Evolutionary conservation across 2,797 vertebrate genomes (phyloP).

Genomic region (Glossophaga mutica): DNA sequence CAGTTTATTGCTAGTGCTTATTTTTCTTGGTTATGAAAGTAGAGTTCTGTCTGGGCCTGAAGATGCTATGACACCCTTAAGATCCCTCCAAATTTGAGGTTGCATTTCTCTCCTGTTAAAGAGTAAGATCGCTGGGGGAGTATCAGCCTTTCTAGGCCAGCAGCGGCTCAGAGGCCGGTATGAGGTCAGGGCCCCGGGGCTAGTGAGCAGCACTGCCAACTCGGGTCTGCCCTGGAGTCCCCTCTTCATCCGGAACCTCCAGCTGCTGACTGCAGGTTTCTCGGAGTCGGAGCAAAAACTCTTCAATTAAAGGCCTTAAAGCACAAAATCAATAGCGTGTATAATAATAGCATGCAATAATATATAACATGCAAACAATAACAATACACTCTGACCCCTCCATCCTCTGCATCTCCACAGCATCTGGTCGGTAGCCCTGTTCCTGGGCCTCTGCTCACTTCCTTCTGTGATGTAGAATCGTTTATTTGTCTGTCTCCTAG

Average conservation of each 20-base stretch:
- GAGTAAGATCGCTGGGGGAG: not conserved
- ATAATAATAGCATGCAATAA: not conserved
- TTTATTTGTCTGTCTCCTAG: constrained; percentile 54
- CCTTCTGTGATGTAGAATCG: not conserved
- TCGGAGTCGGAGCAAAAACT: not conserved
- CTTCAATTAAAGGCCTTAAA: not conserved
- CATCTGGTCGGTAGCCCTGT: rapidly evolving
- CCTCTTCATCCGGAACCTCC: not conserved
- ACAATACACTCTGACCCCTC: not conserved
- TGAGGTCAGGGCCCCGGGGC: not conserved
- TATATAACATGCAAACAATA: not conserved
- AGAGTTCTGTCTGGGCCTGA: not conserved
- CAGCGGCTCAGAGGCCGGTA: not conserved
- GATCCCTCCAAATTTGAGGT: not conserved
- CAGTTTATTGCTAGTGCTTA: not conserved
- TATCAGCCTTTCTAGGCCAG: not conserved
- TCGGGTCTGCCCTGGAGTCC: not conserved
- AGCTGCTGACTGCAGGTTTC: not conserved
- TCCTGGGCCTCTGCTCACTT: not conserved
- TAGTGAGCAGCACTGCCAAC: rapidly evolving
- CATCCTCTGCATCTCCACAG: not conserved
- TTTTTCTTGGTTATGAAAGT: not conserved
- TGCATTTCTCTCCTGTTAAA: not conserved
- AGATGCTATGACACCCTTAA: not conserved
- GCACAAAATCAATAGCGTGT: not conserved